phyloP scores from a whole-genome alignment of 2,888 invertebrate species.

The Eucriotettix oculatus region DNA sequence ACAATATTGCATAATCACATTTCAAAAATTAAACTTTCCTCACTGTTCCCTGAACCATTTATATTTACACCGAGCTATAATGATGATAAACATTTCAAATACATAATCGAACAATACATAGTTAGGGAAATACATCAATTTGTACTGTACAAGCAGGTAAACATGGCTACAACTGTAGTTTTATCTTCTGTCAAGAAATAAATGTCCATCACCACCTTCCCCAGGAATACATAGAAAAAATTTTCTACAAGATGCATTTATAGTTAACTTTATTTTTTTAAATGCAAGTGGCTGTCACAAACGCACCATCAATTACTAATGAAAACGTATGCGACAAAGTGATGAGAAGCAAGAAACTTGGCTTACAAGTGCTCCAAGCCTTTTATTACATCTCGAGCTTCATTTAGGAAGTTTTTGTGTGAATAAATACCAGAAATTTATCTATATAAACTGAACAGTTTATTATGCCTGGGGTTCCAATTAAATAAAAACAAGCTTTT shows the following conservation, averaged over 20 bases:
- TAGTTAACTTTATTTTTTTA: no score
- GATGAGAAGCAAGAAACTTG: no score
- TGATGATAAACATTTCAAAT: no score
- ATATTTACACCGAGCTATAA: background rate
- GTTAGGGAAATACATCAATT: background rate
- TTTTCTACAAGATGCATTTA: no score
- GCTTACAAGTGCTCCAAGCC: no score
- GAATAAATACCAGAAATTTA: no score
- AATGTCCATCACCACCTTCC: background rate
- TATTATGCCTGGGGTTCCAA: background rate
- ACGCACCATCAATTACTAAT: no score
- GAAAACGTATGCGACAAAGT: no score
- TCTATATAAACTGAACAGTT: no score
- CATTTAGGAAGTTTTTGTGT: no score
- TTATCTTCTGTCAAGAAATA: background rate
- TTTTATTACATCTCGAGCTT: no score
- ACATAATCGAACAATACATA: background rate
- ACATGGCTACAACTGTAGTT: background rate
- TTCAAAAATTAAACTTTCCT: background rate
- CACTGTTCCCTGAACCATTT: background rate
- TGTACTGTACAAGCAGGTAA: background rate
- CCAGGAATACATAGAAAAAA: background rate
- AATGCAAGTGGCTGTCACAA: no score
- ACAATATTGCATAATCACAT: background rate
- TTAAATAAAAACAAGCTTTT: conserved; percentile 9